Base-by-base conservation (phyloP, 2,888 invertebrate species). In the Philereme transversata region DNA sequence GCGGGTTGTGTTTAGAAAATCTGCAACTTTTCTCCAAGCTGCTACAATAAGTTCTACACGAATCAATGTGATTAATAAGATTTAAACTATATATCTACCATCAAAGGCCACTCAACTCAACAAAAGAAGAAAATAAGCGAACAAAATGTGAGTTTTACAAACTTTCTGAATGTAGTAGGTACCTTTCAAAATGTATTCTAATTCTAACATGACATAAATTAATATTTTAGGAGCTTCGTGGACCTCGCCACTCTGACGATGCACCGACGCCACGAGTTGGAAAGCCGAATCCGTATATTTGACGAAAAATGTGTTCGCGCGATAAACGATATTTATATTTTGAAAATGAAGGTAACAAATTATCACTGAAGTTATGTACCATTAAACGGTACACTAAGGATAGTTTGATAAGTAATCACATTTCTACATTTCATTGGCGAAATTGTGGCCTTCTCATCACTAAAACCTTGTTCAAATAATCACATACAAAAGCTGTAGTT, bases 191-290 rank as follows among this genome's bases (percentile, higher is more conserved):
- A 40, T 8, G 4, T 40, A 8, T 35, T 8, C 7, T n/a, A 33
- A 22, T 22, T 22, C 6, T n/a, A 47, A 35, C 47, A 47, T 6
- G 40, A 7, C 5, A 8, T 22, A 22, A 22, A 22, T 45, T 45
- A 5, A 7, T 48, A 41, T 77, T 85, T 63, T 67, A 92, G 91
- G 91, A 92, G 91, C 79, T 90, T 83, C 64, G 76, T 90, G 46
- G 87, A 90, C 60, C 77, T 91, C 5, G 88, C 87, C 11, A 87
- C 87, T 44, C 65, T 90, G 65, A 84, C 90, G 5, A 68, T 87
- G 64, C 88, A 90, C 68, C 82, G 90, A 10, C 82, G 85, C n/a
- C 81, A 82, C 59, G 91, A 90, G 64, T 73, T 91, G 72, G 88
- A 88, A 73, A 74, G 73, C n/a, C 79, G 90, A 66, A 81, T 88